Conservation (phyloP, 2,113 vertebrate species). For the Gymnobelideus leadbeateri region DNA sequence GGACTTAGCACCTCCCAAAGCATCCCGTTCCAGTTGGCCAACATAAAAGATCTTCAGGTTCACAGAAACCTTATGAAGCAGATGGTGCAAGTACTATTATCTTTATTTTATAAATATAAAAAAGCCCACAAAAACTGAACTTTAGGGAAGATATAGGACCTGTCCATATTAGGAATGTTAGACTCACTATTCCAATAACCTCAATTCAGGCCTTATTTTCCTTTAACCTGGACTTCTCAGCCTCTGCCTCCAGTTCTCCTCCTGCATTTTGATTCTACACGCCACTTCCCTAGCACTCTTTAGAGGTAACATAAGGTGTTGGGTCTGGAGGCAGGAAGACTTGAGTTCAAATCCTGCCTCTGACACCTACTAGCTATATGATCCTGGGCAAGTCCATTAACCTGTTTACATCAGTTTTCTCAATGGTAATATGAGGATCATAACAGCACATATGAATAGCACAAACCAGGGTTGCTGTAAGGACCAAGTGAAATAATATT, state of each 20-base stretch:
- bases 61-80: neutral
- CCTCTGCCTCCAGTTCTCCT: neutral
- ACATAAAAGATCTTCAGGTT: neutral
- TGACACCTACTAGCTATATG: neutral
- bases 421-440: neutral
- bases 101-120: neutral
- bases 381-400: neutral
- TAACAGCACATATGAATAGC: neutral
- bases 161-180: neutral
- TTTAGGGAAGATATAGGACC: neutral
- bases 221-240: neutral
- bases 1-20: neutral
- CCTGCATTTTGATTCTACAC: neutral
- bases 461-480: neutral
- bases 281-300: neutral
- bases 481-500: neutral
- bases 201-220: neutral
- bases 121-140: neutral
- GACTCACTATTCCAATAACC: neutral
- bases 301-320: neutral
- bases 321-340: neutral
- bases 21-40: neutral
- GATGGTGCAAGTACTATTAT: neutral
- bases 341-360: neutral
- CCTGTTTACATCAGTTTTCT: neutral